These are phyloP conservation scores for Crioceris asparagi DNA, from an alignment of 2,888 invertebrate species.

Conservation along the genomic window DNA sequence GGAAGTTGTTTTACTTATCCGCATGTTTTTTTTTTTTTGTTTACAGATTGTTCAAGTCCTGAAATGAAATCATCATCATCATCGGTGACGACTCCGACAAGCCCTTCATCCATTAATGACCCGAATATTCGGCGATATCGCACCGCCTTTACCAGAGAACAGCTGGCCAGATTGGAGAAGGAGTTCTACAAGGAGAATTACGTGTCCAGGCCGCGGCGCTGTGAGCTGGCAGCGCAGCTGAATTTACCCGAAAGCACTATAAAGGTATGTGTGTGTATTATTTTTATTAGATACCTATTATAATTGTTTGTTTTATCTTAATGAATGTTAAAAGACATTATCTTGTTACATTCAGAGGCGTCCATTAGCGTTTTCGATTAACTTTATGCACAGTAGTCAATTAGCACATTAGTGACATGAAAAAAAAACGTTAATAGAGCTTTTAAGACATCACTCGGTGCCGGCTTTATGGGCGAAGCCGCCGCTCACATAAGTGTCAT, in stretches of 20 bases:
- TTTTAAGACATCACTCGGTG: constrained; percentile 30
- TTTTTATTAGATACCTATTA: constrained; percentile 3
- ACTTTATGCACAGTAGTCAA: constrained; percentile 20
- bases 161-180: constrained; percentile 81
- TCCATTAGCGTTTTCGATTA: constrained; percentile 20
- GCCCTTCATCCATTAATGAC: constrained; percentile 37
- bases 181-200: constrained; percentile 97
- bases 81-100: constrained; percentile 21
- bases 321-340: constrained; percentile 1
- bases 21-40: too few relatives aligned
- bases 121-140: constrained; percentile 79
- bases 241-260: constrained; percentile 95
- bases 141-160: constrained; percentile 95
- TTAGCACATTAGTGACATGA: constrained; percentile 32
- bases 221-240: constrained; percentile 87
- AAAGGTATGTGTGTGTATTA: constrained; percentile 55
- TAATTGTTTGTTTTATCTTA: background rate
- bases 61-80: too few relatives aligned
- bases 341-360: constrained; percentile 4
- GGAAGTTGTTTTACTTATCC: constrained; percentile 21
- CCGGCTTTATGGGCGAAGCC: constrained; percentile 16
- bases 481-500: background rate
- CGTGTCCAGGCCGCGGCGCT: constrained; percentile 87
- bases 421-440: constrained; percentile 35
- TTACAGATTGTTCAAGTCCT: constrained; percentile 41